phyloP scores from a whole-genome alignment of 1,140 invertebrate genomes.

The Anastrepha ludens region DNA sequence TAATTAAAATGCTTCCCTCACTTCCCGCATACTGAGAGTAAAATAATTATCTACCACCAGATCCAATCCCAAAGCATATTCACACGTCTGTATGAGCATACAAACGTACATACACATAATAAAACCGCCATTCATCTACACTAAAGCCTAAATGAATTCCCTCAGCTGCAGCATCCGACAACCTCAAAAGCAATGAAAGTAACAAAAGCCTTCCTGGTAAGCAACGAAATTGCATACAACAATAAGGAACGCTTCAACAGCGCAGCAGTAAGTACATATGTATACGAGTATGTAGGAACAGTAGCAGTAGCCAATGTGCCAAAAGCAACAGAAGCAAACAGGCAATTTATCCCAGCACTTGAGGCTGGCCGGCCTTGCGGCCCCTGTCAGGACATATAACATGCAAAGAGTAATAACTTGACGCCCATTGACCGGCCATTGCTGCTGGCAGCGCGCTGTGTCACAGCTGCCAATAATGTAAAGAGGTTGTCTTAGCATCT shows the following conservation, averaged over 20 bases:
- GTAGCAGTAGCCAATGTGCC: not conserved
- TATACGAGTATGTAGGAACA: too few species aligned
- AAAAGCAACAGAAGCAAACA: slow-evolving; percentile 3
- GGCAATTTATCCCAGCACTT: not conserved
- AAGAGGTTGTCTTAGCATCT: not conserved
- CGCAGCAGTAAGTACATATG: too few species aligned
- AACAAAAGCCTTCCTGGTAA: slow-evolving; percentile 3
- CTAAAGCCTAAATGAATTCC: not conserved
- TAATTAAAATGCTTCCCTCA: not conserved
- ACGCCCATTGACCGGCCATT: slow-evolving; percentile 35
- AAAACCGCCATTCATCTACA: not conserved
- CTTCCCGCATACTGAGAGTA: too few species aligned
- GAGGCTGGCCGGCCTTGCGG: not conserved
- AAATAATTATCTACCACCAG: too few species aligned
- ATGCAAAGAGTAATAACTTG: slow-evolving; percentile 41
- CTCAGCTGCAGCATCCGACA: not conserved
- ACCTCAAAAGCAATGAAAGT: not conserved
- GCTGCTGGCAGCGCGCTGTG: slow-evolving; percentile 5
- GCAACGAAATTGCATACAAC: not conserved
- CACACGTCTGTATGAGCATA: too few species aligned
- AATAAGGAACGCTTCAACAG: not conserved
- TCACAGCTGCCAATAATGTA: slow-evolving; percentile 4
- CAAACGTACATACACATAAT: not conserved
- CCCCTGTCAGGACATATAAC: not conserved
- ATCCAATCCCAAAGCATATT: too few species aligned